Conservation (phyloP, 2,797 vertebrate species). For the Coregonus sp. region DNA sequence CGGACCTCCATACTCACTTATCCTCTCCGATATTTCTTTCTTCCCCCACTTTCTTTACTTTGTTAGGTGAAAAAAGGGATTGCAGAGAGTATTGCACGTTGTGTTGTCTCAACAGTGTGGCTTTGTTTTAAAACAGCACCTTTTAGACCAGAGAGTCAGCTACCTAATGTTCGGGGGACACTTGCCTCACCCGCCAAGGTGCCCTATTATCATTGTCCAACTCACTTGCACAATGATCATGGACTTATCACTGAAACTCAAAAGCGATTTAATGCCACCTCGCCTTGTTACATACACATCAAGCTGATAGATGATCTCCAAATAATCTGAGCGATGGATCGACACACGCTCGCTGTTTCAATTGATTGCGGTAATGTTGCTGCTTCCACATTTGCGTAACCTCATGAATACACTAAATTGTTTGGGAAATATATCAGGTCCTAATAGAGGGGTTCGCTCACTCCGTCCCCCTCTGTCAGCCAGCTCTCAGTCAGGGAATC, state of each 20-base stretch:
- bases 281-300: conserved; percentile 83
- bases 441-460: conserved; percentile 91
- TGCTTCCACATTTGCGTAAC: conserved; percentile 95
- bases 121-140: conserved; percentile 72
- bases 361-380: conserved; percentile 98
- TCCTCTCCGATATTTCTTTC: conserved; percentile 74
- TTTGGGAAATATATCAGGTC: conserved; percentile 96
- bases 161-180: conserved; percentile 71
- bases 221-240: conserved; percentile 85
- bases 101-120: conserved; percentile 53
- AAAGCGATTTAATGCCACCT: conserved; percentile 81
- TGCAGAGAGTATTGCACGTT: conserved; percentile 62
- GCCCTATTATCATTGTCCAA: conserved; percentile 84
- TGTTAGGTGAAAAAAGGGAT: conserved; percentile 50
- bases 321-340: conserved; percentile 84
- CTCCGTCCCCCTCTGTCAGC: conserved; percentile 88
- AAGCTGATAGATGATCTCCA: conserved; percentile 82
- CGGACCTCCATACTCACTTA: conserved; percentile 95
- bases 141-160: conserved; percentile 65
- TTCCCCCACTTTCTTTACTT: conserved; percentile 48
- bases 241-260: conserved; percentile 83
- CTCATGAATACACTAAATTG: conserved; percentile 98
- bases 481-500: conserved; percentile 84
- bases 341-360: conserved; percentile 86
- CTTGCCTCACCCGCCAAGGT: conserved; percentile 72